Conservation (phyloP, 2,113 vertebrate species). For the Addax nasomaculatus region DNA sequence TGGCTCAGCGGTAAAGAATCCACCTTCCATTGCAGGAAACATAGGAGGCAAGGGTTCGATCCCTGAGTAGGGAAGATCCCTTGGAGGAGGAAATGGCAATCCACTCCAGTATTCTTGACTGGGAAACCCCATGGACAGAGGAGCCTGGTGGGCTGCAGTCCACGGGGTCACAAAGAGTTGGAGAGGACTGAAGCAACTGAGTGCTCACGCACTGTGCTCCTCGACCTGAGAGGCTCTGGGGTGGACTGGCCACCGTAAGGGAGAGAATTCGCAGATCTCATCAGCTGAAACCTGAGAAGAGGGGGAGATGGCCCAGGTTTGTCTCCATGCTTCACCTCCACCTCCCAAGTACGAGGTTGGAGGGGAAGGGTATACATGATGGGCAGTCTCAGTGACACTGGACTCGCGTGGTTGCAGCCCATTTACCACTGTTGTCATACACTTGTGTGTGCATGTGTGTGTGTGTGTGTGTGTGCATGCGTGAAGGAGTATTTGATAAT, state of each 20-base stretch:
- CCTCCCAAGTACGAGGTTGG: background rate
- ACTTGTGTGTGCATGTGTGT: fast-evolving
- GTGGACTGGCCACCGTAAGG: background rate
- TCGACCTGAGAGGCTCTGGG: background rate
- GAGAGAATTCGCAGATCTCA: background rate
- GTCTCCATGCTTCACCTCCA: background rate
- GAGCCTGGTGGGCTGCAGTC: background rate
- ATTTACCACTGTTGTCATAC: background rate
- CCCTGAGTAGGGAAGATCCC: background rate
- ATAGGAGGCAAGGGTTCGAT: fast-evolving
- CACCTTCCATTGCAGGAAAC: background rate
- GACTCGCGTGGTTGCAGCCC: background rate
- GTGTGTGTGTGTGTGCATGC: fast-evolving
- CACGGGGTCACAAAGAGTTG: background rate
- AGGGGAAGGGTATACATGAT: background rate
- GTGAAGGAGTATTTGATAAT: background rate
- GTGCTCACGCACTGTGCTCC: fast-evolving
- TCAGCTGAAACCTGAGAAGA: background rate
- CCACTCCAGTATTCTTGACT: background rate
- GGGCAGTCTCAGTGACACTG: background rate
- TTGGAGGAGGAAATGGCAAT: background rate
- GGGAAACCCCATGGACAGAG: background rate
- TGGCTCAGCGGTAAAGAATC: background rate
- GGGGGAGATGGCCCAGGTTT: no score
- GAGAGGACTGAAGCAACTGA: background rate